These are phyloP conservation scores for Limnothrissa miodon DNA, from an alignment of 2,113 vertebrate species.

Conservation along the genomic window DNA sequence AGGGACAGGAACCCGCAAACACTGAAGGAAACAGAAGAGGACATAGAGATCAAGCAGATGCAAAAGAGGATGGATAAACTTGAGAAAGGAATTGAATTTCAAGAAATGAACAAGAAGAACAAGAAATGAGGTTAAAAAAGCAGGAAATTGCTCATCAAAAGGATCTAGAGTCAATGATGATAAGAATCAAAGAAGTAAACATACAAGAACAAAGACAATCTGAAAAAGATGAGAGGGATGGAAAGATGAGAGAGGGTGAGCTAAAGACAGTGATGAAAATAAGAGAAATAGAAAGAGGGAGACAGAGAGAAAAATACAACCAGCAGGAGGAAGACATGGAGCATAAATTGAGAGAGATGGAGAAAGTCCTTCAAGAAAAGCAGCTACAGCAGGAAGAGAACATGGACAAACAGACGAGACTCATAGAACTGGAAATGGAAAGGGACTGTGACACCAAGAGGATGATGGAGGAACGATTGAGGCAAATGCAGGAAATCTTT, in stretches of 20 bases:
- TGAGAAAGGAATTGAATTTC: neutral
- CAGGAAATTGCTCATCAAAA: neutral
- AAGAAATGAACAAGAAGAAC: too few relatives aligned
- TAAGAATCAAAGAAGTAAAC: neutral
- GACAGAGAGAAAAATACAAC: neutral
- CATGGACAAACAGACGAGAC: neutral
- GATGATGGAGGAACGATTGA: neutral
- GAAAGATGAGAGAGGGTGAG: neutral
- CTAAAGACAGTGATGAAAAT: neutral
- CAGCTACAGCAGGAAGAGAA: neutral
- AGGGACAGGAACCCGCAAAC: too few relatives aligned
- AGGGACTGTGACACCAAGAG: neutral
- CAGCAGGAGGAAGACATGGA: neutral
- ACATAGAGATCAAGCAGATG: neutral
- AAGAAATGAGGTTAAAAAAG: neutral
- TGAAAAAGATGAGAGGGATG: too few relatives aligned
- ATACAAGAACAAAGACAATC: neutral
- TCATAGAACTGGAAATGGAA: neutral
- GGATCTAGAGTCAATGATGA: neutral
- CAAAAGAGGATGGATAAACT: neutral
- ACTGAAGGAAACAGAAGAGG: neutral
- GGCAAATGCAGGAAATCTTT: neutral
- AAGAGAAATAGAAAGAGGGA: neutral
- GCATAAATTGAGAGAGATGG: neutral
- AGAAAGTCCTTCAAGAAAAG: neutral